Evolutionary conservation across 2,113 vertebrate species (phyloP).

Genomic region (Corvus cornix): DNA sequence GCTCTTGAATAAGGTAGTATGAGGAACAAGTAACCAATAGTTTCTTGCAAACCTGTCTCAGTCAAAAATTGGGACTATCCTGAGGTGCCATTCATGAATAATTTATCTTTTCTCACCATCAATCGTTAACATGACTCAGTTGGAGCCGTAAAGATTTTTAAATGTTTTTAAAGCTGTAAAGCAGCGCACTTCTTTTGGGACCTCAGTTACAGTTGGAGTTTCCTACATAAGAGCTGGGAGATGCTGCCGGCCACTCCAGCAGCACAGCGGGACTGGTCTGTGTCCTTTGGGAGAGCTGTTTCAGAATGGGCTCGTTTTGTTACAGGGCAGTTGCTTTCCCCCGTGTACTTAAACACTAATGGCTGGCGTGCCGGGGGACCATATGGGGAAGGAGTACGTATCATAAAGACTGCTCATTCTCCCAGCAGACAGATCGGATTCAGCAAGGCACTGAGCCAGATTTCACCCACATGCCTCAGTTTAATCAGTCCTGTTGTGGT

Average conservation of each 20-base stretch:
- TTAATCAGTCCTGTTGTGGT: neutral
- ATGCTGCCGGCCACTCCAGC: neutral
- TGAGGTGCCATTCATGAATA: neutral
- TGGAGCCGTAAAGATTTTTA: neutral
- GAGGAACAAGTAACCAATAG: neutral
- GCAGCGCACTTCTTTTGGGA: neutral
- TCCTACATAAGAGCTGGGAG: neutral
- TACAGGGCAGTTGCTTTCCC: neutral
- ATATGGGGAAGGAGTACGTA: neutral
- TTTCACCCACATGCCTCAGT: neutral
- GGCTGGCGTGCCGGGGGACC: neutral
- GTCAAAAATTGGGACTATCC: neutral
- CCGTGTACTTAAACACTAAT: conserved; percentile 1
- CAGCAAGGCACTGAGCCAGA: neutral
- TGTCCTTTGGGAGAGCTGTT: neutral
- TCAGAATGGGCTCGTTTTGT: neutral
- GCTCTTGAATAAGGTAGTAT: neutral
- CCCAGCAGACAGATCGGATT: neutral
- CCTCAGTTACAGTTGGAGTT: neutral
- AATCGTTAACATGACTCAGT: neutral
- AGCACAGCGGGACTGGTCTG: accelerated
- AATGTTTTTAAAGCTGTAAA: neutral
- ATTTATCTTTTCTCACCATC: neutral
- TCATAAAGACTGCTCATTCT: conserved; percentile 37
- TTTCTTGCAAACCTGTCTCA: neutral